Conservation (phyloP, 2,888 invertebrate genomes). For the Strigamia crassipes region DNA sequence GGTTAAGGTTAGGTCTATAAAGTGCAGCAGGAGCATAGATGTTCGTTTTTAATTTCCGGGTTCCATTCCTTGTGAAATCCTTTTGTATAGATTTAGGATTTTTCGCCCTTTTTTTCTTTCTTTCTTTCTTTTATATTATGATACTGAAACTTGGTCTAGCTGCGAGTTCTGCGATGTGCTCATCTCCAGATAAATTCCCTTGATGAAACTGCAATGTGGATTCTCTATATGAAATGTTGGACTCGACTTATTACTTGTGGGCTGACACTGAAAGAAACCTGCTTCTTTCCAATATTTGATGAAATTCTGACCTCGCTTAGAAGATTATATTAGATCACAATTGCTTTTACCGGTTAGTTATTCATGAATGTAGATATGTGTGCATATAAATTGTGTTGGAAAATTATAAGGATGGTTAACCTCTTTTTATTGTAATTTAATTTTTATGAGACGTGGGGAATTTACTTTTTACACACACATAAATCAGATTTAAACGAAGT, state of each 20-base stretch:
- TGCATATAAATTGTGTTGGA: too few relatives aligned
- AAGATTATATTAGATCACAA: not conserved
- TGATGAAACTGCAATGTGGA: conserved; percentile 1
- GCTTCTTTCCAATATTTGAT: not conserved
- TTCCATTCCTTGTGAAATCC: not conserved
- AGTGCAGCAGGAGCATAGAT: not conserved
- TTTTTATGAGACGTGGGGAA: too few relatives aligned
- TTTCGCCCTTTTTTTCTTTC: not conserved
- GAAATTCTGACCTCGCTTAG: not conserved
- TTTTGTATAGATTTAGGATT: not conserved
- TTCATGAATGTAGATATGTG: not conserved
- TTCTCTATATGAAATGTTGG: not conserved
- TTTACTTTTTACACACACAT: too few relatives aligned
- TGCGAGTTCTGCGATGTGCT: not conserved
- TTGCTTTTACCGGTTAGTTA: not conserved
- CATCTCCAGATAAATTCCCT: not conserved
- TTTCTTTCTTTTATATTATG: not conserved
- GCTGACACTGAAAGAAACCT: not conserved
- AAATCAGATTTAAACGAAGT: too few relatives aligned
- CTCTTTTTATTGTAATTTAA: too few relatives aligned
- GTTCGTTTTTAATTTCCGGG: conserved; percentile 11
- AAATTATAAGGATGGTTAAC: too few relatives aligned
- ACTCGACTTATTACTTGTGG: conserved; percentile 10
- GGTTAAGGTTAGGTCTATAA: not conserved
- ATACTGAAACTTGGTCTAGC: not conserved